Evolutionary conservation across 2,888 invertebrate genomes (phyloP), one percentile per base, ranked within the genome.

Genomic region (Alviniconcha strummeri): DNA sequence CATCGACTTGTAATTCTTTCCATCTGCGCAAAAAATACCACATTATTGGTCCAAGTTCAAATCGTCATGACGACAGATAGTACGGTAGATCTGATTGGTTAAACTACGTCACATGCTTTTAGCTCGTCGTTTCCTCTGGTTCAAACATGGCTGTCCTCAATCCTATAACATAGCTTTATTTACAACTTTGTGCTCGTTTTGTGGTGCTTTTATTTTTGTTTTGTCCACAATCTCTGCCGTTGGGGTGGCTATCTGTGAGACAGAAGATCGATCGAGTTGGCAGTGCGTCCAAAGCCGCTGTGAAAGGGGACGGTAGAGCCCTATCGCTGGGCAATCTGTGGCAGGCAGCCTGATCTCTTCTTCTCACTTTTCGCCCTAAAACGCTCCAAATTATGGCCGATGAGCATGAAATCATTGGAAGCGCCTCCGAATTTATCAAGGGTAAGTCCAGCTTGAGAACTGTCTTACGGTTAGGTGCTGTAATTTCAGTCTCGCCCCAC

Each of bases 371-470:
- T 79, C 56, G 13, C 77, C 17, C 55, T 55, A 19, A 57, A 19
- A 56, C 56, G 60, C 75, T 17, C 80, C 81, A 81, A 85, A 91
- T 60, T 64, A 92, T 92, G 92, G 91, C 91, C 71, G 92, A 93
- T 87, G 93, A 93, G 86, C 90, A 92, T 89, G 93, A 93, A 85
- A 91, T 93, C 57, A 93, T 93, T 85, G 93, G 93, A 72, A 93
- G 93, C 89, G 93, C 93, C 81, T 93, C 93, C 55, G 93, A 94
- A 87, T 93, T 92, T 85, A 93, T 94, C 52, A 93, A 91, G 92
- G 93, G 93, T 93, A 85, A 88, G 90, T 67, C 55, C 72, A 13
- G 19, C 72, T 52, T 36, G 1, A 8, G 60, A 11, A 13, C 4
- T 8, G 13, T 60, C 9, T 60, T 60, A 13, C 60, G 60, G 8